Evolutionary conservation across 1,140 invertebrate species (phyloP).

Genomic region (Drosophila kepulauana): DNA sequence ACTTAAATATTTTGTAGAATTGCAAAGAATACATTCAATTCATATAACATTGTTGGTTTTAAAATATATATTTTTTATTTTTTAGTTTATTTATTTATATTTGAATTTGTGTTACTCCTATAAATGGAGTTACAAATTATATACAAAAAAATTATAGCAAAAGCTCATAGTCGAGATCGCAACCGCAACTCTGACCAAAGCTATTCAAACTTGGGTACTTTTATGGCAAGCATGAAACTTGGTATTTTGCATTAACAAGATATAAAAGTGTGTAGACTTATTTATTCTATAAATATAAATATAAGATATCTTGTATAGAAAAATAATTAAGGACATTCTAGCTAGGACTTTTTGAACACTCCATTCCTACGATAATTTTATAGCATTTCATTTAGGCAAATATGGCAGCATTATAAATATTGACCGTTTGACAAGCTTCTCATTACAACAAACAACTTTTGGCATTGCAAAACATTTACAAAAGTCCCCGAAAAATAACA

Average conservation of each 20-base stretch:
- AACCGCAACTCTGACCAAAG: conserved; percentile 10
- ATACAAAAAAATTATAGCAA: neutral
- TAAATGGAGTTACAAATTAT: neutral
- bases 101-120: no score
- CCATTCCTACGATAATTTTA: no score
- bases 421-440: no score
- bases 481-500: no score
- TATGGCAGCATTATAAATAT: no score
- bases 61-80: no score
- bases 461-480: neutral
- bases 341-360: neutral
- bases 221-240: conserved; percentile 25
- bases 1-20: no score
- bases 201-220: neutral
- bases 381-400: no score
- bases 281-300: neutral
- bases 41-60: no score
- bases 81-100: no score
- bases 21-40: no score
- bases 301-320: neutral
- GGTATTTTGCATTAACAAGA: neutral
- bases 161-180: conserved; percentile 5
- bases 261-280: neutral
- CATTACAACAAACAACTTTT: neutral
- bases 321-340: conserved; percentile 3